A percentile compares a stretch with the other conserved stretches of the same genome.
phyloP scores from a whole-genome alignment of 2,888 invertebrate genomes.

The Watsonalla binaria region DNA sequence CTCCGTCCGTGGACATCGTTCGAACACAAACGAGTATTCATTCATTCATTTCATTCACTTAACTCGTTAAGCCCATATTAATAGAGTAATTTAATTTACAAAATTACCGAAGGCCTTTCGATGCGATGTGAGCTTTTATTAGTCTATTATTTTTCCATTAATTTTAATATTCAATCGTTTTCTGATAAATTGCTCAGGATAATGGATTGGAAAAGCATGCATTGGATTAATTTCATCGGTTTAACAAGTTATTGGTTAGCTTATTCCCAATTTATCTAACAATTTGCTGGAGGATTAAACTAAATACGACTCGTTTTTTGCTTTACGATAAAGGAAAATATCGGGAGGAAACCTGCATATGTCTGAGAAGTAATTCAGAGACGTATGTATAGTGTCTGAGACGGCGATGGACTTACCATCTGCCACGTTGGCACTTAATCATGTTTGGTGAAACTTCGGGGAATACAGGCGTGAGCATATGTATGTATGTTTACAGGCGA shows the following conservation, averaged over 20 bases:
- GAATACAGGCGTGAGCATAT: no score
- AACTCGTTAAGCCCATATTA: slow-evolving; percentile 8
- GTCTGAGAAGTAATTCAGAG: no score
- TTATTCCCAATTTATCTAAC: background rate
- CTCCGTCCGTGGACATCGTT: background rate
- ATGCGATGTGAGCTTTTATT: slow-evolving; percentile 7
- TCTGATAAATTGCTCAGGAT: background rate
- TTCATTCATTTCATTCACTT: slow-evolving; percentile 8
- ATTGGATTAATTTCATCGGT: background rate
- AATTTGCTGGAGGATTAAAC: no score
- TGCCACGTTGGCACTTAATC: no score
- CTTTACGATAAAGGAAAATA: no score
- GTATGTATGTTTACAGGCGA: no score
- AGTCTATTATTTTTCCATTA: slow-evolving; percentile 15
- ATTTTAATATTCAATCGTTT: slow-evolving; percentile 10
- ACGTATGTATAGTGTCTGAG: no score
- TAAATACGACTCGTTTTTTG: no score
- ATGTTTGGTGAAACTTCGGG: no score
- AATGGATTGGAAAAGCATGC: background rate
- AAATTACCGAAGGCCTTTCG: slow-evolving; percentile 12
- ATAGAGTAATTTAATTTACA: slow-evolving; percentile 16
- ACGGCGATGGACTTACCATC: no score
- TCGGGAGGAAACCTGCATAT: no score
- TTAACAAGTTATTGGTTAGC: background rate
- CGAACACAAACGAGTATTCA: slow-evolving; percentile 4